Evolutionary conservation across 37 sponge, comb jelly and placozoan species (phyloP).

Genomic region (Bolinopsis microptera): DNA sequence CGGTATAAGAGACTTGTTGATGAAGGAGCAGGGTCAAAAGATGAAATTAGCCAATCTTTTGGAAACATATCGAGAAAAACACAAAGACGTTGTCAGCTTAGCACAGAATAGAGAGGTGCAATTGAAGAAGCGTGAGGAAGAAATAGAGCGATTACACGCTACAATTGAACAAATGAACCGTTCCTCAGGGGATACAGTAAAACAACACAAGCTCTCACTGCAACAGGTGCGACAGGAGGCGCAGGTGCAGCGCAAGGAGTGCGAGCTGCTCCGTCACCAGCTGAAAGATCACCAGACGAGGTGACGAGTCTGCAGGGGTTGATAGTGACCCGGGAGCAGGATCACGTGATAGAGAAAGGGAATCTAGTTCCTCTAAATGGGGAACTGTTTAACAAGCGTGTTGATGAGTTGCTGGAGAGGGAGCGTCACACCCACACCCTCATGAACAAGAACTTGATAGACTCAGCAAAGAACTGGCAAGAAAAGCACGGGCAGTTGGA

Average conservation of each 20-base stretch:
- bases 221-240: slow-evolving; percentile 39
- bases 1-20: slow-evolving; percentile 25
- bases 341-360: slow-evolving; percentile 27
- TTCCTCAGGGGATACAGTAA: not conserved
- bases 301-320: slow-evolving; percentile 24
- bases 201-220: slow-evolving; percentile 13
- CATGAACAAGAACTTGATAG: not conserved
- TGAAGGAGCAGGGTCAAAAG: slow-evolving; percentile 58
- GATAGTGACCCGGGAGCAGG: slow-evolving; percentile 33
- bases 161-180: not conserved
- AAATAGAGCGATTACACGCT: not conserved
- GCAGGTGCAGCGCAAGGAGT: slow-evolving; percentile 36
- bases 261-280: slow-evolving; percentile 8
- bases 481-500: not conserved
- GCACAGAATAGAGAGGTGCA: not conserved
- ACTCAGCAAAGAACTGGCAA: slow-evolving; percentile 11
- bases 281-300: not conserved
- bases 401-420: not conserved
- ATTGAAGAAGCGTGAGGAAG: not conserved
- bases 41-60: slow-evolving; percentile 32
- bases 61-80: slow-evolving; percentile 19
- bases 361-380: slow-evolving; percentile 14
- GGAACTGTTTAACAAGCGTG: slow-evolving; percentile 23
- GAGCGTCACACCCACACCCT: not conserved
- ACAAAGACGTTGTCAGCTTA: not conserved